These are phyloP conservation scores for Colaptes auratus DNA, from an alignment of 2,113 vertebrate species.

Conservation along the genomic window DNA sequence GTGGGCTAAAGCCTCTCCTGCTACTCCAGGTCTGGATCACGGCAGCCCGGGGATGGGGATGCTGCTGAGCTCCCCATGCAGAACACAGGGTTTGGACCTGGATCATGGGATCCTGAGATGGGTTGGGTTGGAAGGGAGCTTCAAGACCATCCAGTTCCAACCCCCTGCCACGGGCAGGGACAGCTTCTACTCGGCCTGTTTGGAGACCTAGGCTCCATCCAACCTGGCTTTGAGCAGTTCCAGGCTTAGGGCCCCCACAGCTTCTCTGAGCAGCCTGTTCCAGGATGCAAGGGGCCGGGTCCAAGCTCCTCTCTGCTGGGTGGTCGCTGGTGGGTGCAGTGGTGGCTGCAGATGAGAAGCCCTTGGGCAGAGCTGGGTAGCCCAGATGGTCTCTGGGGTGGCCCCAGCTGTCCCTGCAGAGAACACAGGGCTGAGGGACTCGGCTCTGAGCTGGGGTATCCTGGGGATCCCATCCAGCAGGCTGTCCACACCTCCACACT, in stretches of 20 bases:
- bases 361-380: background rate
- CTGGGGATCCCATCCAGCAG: background rate
- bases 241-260: too few species aligned
- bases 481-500: background rate
- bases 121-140: too few species aligned
- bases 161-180: too few species aligned
- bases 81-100: background rate
- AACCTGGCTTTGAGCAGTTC: too few species aligned
- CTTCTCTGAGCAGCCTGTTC: too few species aligned
- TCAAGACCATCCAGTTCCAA: too few species aligned
- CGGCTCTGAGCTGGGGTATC: background rate
- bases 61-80: fast-evolving
- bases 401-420: fast-evolving
- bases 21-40: fast-evolving
- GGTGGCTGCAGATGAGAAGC: background rate
- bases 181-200: too few species aligned
- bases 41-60: background rate
- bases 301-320: fast-evolving
- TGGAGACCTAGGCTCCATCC: too few species aligned
- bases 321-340: fast-evolving
- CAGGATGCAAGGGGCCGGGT: fast-evolving
- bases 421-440: background rate
- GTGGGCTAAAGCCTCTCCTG: fast-evolving
- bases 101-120: too few species aligned
- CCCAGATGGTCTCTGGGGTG: fast-evolving